phyloP scores from a whole-genome alignment of 2,888 invertebrate species.

The Pammene fasciana region DNA sequence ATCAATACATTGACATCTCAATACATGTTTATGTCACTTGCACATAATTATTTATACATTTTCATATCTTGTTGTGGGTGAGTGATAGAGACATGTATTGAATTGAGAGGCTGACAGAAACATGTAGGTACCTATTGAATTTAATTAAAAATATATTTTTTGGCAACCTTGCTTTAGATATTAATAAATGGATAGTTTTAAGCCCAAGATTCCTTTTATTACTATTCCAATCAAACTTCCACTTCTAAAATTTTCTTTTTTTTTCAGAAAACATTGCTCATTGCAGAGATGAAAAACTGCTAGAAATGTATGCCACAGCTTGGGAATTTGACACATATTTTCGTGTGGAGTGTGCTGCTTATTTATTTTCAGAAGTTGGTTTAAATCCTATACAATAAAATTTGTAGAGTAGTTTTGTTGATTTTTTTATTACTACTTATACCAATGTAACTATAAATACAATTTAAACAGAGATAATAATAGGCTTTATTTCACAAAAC shows the following conservation, averaged over 20 bases:
- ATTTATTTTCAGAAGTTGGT: conserved; percentile 73
- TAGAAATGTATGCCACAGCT: conserved; percentile 69
- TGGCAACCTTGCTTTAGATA: too few species aligned
- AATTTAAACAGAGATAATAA: too few species aligned
- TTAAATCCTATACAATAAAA: conserved; percentile 31
- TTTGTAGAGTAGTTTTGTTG: background rate
- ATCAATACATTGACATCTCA: too few species aligned
- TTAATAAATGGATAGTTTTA: too few species aligned
- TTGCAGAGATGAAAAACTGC: conserved; percentile 68
- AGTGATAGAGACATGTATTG: too few species aligned
- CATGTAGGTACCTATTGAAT: too few species aligned
- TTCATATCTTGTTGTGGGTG: too few species aligned
- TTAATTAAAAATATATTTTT: too few species aligned
- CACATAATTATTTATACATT: too few species aligned
- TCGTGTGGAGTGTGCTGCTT: conserved; percentile 59
- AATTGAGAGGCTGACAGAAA: too few species aligned
- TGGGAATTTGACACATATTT: conserved; percentile 74
- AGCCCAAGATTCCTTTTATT: background rate
- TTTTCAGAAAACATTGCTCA: conserved; percentile 79
- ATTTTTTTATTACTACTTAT: background rate
- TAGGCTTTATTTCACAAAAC: background rate
- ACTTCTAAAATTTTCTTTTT: background rate
- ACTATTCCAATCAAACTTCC: background rate
- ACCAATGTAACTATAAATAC: background rate
- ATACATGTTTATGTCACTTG: too few species aligned